These are phyloP conservation scores for Colletes collaris DNA, from an alignment of 2,888 invertebrate genomes.

Conservation along the genomic window DNA sequence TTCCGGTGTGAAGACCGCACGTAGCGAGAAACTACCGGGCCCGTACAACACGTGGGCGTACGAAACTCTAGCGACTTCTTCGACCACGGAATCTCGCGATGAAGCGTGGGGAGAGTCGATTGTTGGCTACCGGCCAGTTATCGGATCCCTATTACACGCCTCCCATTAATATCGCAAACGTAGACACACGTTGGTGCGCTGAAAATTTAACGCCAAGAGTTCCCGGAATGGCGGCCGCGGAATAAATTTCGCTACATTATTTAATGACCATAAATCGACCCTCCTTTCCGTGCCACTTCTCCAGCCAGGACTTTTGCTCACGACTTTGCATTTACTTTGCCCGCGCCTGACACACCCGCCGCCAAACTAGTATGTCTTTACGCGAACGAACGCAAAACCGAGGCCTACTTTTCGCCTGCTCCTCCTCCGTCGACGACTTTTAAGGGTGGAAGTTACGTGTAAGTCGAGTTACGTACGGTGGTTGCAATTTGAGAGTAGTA, in stretches of 20 bases:
- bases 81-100: conserved; percentile 35
- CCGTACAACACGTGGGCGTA: conserved; percentile 5
- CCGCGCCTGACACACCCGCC: conserved; percentile 10
- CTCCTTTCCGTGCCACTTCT: conserved; percentile 50
- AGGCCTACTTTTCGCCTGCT: not conserved
- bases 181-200: conserved; percentile 51
- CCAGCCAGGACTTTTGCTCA: conserved; percentile 26
- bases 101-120: conserved; percentile 38
- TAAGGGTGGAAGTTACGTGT: too few relatives aligned
- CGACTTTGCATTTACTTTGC: conserved; percentile 33
- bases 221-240: conserved; percentile 39
- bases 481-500: too few relatives aligned
- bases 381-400: not conserved
- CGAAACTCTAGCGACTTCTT: conserved; percentile 19
- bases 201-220: conserved; percentile 52
- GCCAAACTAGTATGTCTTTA: not conserved
- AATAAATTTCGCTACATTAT: conserved; percentile 62
- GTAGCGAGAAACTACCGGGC: not conserved
- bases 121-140: conserved; percentile 60
- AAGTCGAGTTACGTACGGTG: too few relatives aligned
- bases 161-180: conserved; percentile 60
- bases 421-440: too few relatives aligned
- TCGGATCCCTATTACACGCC: conserved; percentile 50
- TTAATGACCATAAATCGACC: conserved; percentile 57
- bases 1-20: conserved; percentile 16